Percentiles rank a stretch among this genome's conserved stretches.
Conservation (phyloP, 2,113 vertebrate species). For the Sisor rabdophorus region DNA sequence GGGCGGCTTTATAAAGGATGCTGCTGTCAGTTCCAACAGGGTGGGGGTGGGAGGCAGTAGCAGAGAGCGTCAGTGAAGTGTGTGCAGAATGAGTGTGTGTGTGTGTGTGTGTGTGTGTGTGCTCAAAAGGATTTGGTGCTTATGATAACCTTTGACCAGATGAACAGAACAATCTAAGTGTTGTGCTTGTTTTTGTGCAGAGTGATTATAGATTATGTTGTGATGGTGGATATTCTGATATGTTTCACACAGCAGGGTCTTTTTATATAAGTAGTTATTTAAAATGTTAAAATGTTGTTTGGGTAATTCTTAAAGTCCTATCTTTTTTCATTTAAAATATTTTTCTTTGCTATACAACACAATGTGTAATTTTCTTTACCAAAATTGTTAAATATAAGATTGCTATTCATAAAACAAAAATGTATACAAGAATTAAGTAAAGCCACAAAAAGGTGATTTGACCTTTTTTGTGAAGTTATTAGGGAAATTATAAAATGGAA, state of each 20-base stretch:
- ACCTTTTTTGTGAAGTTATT: too few relatives aligned
- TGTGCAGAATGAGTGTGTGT: constrained; percentile 9
- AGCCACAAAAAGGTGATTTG: not conserved
- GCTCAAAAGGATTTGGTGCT: constrained; percentile 22
- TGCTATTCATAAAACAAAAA: not conserved
- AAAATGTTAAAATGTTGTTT: not conserved
- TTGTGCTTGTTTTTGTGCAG: constrained; percentile 11
- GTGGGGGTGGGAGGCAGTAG: constrained; percentile 43
- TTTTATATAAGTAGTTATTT: not conserved
- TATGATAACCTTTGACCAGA: constrained; percentile 40
- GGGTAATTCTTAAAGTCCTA: too few relatives aligned
- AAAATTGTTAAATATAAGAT: not conserved
- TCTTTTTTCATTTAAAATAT: not conserved
- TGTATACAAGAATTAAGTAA: not conserved
- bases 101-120: constrained; percentile 3
- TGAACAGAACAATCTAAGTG: not conserved
- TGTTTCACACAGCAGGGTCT: not conserved
- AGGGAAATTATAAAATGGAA: not conserved
- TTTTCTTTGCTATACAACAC: too few relatives aligned
- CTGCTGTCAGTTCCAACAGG: constrained; percentile 54
- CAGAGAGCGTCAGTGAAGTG: constrained; percentile 1
- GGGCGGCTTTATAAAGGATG: constrained; percentile 51
- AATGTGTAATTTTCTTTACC: too few relatives aligned
- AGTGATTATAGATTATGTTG: not conserved
- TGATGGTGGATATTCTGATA: not conserved